Evolutionary conservation across 2,797 vertebrate species (phyloP).

Genomic region (Rhynchonycteris naso): DNA sequence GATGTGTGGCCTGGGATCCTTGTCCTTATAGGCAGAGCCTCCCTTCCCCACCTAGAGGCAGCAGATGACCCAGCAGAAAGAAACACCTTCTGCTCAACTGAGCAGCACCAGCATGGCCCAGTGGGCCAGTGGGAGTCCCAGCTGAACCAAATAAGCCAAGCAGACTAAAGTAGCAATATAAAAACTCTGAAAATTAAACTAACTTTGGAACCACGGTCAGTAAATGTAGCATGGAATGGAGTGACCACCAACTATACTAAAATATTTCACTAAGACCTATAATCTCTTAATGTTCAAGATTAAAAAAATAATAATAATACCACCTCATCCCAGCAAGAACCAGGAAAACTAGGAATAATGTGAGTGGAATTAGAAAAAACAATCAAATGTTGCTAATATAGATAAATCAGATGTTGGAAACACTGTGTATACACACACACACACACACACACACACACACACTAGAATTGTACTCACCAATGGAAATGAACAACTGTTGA

Average conservation of each 20-base stretch:
- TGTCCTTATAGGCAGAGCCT: background rate
- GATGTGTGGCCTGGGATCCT: background rate
- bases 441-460: background rate
- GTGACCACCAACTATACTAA: background rate
- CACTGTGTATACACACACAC: background rate
- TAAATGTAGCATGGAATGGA: background rate
- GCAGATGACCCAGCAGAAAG: background rate
- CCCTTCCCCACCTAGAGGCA: background rate
- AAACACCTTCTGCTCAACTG: background rate
- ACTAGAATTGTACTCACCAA: background rate
- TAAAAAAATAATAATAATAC: background rate
- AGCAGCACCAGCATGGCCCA: background rate
- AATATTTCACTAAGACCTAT: background rate
- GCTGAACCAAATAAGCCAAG: background rate
- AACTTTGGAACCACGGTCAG: background rate
- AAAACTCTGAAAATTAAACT: constrained; percentile 1
- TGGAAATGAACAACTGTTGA: background rate
- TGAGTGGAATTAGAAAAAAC: background rate
- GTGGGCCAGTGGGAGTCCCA: background rate
- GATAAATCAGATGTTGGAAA: background rate
- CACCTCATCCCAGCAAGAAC: background rate
- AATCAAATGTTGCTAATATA: background rate
- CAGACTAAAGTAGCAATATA: background rate
- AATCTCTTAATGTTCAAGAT: background rate
- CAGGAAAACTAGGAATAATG: background rate